phyloP scores from a whole-genome alignment of 2,113 vertebrate genomes.

The Dicerorhinus sumatrensis region DNA sequence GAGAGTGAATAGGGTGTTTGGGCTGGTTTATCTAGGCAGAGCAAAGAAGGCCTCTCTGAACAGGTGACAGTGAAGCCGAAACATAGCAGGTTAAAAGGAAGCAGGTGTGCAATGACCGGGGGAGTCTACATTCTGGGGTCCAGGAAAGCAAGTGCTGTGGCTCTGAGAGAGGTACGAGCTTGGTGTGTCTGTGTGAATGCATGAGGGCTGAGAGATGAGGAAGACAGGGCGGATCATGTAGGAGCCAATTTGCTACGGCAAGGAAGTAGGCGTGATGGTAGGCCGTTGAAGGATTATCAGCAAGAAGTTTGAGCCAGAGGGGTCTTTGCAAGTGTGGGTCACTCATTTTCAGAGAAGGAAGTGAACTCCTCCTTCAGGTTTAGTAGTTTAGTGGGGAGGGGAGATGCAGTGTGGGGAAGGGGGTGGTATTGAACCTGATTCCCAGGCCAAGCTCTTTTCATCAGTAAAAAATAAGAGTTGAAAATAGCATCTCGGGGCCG shows the following conservation, averaged over 20 bases:
- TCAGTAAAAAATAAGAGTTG: not conserved
- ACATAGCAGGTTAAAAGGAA: not conserved
- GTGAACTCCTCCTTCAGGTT: not conserved
- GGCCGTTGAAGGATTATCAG: not conserved
- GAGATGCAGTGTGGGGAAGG: not conserved
- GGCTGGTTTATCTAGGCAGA: not conserved
- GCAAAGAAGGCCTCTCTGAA: not conserved
- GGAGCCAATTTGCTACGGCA: not conserved
- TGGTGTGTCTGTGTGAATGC: not conserved
- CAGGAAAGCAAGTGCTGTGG: not conserved
- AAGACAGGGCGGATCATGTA: not conserved
- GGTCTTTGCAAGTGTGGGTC: not conserved
- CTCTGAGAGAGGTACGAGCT: not conserved
- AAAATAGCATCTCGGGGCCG: not conserved
- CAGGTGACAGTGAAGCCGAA: not conserved
- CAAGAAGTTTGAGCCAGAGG: not conserved
- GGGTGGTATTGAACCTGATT: not conserved
- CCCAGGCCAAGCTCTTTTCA: not conserved
- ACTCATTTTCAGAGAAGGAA: conserved; percentile 13
- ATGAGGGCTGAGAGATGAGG: too few relatives aligned
- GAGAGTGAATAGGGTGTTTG: not conserved
- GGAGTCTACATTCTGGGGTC: not conserved
- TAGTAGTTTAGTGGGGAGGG: not conserved
- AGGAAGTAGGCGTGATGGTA: not conserved
- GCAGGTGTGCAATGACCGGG: not conserved